Base-by-base conservation (phyloP, 2,113 vertebrate genomes). In the Alces alces region DNA sequence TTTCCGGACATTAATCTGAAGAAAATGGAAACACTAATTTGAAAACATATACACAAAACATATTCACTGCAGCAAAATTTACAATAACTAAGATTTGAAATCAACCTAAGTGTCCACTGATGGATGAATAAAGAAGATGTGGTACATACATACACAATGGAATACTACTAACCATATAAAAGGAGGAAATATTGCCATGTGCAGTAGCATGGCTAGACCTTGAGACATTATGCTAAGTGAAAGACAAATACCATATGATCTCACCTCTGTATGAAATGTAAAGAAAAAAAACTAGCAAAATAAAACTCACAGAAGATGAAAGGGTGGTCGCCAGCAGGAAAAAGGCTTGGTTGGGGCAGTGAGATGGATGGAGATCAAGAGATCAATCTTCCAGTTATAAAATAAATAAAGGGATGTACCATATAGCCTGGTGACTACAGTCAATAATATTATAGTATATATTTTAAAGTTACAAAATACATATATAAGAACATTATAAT, bases 301-400 rank as follows among this genome's bases (percentile, higher is more conserved):
- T 28, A 55, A 83, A 83, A 55, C 14, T 55, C 52, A 27, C 10
- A 55, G 52, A 55, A 23, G n/a, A 55, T 21, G 16, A n/a, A 55
- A 55, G 54, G 50, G 80, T 0, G 0, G 23, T 36, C 7, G 4
- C 21, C 21, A 36, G 47, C 19, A 15, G 50, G 33, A 55, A 36
- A 54, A n/a, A 6, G 79, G 6, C n/a, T 54, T 9, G 19, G 1
- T 4, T 33, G 13, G 52, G 52, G 52, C 11, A 43, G 4, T 0
- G 0, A 36, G 36, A 55, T 16, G 21, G 23, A 23, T 27, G 79
- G 50, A 54, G 3, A 6, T 82, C 33, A 25, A 82, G 50, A n/a
- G 33, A 33, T 12, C 47, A 33, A 80, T 33, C 28, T 21, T 52
- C 28, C 78, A 80, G 47, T 33, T 50, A 52, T 6, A 33, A 33